phyloP scores from a whole-genome alignment of 2,797 vertebrate genomes.

The Poecilia wingei region DNA sequence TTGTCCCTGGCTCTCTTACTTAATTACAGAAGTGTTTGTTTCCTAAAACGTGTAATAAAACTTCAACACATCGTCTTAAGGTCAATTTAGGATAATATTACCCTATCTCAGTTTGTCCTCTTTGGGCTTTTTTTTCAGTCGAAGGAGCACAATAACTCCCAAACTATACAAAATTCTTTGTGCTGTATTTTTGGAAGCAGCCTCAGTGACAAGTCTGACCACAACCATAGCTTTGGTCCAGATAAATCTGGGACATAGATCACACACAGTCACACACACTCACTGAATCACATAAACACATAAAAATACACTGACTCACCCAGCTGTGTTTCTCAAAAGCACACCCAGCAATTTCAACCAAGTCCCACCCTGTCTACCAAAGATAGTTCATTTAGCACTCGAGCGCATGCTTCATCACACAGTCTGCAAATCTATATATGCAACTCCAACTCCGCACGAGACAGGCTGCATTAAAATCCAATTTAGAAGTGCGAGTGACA shows the following conservation, averaged over 20 bases:
- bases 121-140: slow-evolving; percentile 4
- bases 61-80: slow-evolving; percentile 22
- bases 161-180: slow-evolving; percentile 32
- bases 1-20: slow-evolving; percentile 10
- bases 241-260: slow-evolving; percentile 72
- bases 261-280: slow-evolving; percentile 44
- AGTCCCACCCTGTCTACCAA: slow-evolving; percentile 80
- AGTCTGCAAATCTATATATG: slow-evolving; percentile 23
- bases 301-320: slow-evolving; percentile 45
- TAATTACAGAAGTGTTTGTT: slow-evolving; percentile 23
- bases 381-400: slow-evolving; percentile 45
- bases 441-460: slow-evolving; percentile 27
- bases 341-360: slow-evolving; percentile 80
- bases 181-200: slow-evolving; percentile 29
- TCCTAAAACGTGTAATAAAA: slow-evolving; percentile 29
- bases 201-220: slow-evolving; percentile 57
- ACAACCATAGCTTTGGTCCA: slow-evolving; percentile 69
- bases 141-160: slow-evolving; percentile 53
- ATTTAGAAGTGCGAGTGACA: slow-evolving; percentile 49
- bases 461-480: slow-evolving; percentile 31
- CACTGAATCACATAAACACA: slow-evolving; percentile 37
- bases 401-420: slow-evolving; percentile 48
- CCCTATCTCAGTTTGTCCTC: slow-evolving; percentile 22
- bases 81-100: slow-evolving; percentile 57
- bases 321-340: slow-evolving; percentile 55